phyloP scores from a whole-genome alignment of 2,888 invertebrate species.

The Tachina fera region DNA sequence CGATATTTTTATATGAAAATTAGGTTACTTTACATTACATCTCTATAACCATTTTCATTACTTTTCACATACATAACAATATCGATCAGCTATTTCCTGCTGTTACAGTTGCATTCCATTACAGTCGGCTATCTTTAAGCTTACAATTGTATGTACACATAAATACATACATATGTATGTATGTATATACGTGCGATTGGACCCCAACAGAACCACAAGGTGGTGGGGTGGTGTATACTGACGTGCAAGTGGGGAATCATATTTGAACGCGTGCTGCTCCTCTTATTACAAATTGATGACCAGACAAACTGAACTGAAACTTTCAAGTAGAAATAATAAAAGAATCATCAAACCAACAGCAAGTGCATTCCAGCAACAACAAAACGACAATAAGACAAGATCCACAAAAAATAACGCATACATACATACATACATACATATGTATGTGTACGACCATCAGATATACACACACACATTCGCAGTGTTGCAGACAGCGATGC shows the following conservation, averaged over 20 bases:
- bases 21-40: too few species aligned
- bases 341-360: slow-evolving; percentile 31
- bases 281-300: slow-evolving; percentile 68
- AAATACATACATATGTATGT: too few species aligned
- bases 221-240: background rate
- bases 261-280: slow-evolving; percentile 68
- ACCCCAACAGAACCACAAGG: slow-evolving; percentile 13
- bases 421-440: too few species aligned
- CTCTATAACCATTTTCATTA: too few species aligned
- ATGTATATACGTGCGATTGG: background rate
- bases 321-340: slow-evolving; percentile 51
- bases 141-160: background rate
- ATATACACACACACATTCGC: background rate
- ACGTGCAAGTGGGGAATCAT: slow-evolving; percentile 36
- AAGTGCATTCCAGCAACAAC: slow-evolving; percentile 53
- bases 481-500: background rate
- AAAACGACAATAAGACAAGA: slow-evolving; percentile 42
- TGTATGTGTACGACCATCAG: slow-evolving; percentile 9
- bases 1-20: too few species aligned
- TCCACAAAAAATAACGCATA: slow-evolving; percentile 21
- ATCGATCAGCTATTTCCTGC: too few species aligned
- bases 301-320: slow-evolving; percentile 57
- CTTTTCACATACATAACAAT: too few species aligned
- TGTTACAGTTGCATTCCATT: too few species aligned
- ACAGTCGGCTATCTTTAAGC: too few species aligned